Base-by-base conservation (phyloP, 2,797 vertebrate genomes). In the Discoglossus pictus region DNA sequence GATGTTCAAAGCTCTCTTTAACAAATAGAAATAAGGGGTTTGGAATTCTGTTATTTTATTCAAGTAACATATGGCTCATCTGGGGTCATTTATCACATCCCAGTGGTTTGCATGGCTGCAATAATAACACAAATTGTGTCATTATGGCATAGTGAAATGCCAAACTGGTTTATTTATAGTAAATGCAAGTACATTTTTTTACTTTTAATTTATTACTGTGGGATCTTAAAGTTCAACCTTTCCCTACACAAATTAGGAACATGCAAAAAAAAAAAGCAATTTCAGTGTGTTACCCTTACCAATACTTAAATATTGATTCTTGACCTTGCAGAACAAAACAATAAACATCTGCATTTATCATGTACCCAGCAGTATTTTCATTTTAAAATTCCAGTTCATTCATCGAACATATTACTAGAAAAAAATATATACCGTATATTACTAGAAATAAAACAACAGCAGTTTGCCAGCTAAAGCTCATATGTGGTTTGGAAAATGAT, bases 101-200 rank as follows among this genome's bases (percentile, higher is more conserved):
- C 42, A 52, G 27, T 53, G 17, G 38, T 36, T 24, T 42, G 20
- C 18, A n/a, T 6, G 35, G 20, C 15, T 35, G 38, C 46, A 52
- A 68, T 9, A 67, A 68, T 53, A 68, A 52, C 56, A 68, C 20
- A 24, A 18, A 35, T 61, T 44, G 27, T 68, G 56, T 53, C 47
- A 51, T n/a, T 53, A 13, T 43, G 24, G 12, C 39, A 43, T 43
- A 60, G 40, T 20, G 21, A 50, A 67, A 50, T 35, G 55, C 31
- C 17, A 23, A 24, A 36, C 35, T 51, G 16, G 42, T 43, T 67
- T 21, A 51, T 52, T 15, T 39, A 11, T 23, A 48, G 27, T 36
- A 60, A 59, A 51, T 36, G 39, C 20, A 4, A 16, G 46, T n/a
- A 27, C 17, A 65, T 16, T 43, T 61, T 39, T 20, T 65, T 25